Conservation (phyloP, 2,113 vertebrate species). For the Lepidiolamprologus cunningtoni region DNA sequence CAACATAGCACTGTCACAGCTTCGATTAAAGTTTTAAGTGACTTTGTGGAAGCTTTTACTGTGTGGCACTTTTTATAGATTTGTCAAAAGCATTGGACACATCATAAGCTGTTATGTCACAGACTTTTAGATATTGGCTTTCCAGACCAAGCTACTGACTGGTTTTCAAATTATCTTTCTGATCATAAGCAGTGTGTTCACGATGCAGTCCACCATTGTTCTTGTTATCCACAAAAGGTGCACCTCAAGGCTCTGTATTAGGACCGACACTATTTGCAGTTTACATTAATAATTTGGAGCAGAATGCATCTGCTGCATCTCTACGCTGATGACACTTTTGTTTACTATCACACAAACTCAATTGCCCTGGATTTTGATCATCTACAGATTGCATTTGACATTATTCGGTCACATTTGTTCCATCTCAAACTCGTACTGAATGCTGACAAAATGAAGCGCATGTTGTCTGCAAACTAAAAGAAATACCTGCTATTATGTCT, state of each 20-base stretch:
- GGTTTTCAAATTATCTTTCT: background rate
- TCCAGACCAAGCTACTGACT: background rate
- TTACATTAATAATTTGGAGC: background rate
- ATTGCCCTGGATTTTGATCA: background rate
- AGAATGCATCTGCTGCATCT: background rate
- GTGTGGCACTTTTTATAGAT: background rate
- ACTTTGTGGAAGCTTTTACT: background rate
- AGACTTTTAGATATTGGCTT: background rate
- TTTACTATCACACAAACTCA: background rate
- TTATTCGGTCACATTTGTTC: background rate
- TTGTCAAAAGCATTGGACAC: background rate
- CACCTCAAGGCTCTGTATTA: background rate
- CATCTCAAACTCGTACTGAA: background rate
- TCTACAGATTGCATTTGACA: background rate
- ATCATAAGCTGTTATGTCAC: background rate
- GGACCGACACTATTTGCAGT: background rate
- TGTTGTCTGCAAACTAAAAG: background rate
- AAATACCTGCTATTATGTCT: background rate
- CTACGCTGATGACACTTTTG: background rate
- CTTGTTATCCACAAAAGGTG: background rate
- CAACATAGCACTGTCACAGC: background rate
- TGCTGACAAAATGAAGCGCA: background rate
- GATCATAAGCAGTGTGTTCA: background rate
- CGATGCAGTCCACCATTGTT: background rate
- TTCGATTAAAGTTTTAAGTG: background rate